phyloP scores from a whole-genome alignment of 2,113 vertebrate genomes.

The Xiphias gladius region DNA sequence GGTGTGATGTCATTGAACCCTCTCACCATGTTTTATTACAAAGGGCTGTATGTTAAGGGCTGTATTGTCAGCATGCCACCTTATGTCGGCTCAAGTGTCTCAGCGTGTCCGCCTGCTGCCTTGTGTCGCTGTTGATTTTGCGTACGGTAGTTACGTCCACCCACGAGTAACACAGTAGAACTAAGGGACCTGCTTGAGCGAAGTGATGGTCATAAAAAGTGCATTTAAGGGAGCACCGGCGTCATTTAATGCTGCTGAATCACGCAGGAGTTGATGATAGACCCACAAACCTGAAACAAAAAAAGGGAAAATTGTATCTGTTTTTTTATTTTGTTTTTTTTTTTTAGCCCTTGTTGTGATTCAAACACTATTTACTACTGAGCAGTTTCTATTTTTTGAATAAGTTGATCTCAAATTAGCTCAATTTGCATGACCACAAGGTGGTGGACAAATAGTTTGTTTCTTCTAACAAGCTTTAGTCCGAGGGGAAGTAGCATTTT shows the following conservation, averaged over 20 bases:
- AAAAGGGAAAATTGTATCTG: neutral
- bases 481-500: neutral
- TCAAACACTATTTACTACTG: neutral
- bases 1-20: slow-evolving; percentile 70
- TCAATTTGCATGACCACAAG: neutral
- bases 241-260: neutral
- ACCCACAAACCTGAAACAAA: neutral
- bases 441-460: neutral
- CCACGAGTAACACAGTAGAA: slow-evolving; percentile 2
- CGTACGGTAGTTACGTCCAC: slow-evolving; percentile 24
- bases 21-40: slow-evolving; percentile 61
- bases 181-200: neutral
- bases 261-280: no score
- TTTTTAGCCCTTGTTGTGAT: neutral
- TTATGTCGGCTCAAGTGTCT: slow-evolving; percentile 18
- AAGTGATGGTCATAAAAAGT: neutral
- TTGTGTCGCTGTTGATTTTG: slow-evolving; percentile 33
- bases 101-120: slow-evolving; percentile 1
- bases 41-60: slow-evolving; percentile 44
- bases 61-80: slow-evolving; percentile 40
- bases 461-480: neutral
- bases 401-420: neutral
- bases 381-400: neutral
- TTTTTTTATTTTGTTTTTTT: neutral
- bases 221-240: neutral